Percentiles rank a stretch among this genome's conserved stretches.
phyloP scores from a whole-genome alignment of 2,113 vertebrate species.

The Thomomys bottae region DNA sequence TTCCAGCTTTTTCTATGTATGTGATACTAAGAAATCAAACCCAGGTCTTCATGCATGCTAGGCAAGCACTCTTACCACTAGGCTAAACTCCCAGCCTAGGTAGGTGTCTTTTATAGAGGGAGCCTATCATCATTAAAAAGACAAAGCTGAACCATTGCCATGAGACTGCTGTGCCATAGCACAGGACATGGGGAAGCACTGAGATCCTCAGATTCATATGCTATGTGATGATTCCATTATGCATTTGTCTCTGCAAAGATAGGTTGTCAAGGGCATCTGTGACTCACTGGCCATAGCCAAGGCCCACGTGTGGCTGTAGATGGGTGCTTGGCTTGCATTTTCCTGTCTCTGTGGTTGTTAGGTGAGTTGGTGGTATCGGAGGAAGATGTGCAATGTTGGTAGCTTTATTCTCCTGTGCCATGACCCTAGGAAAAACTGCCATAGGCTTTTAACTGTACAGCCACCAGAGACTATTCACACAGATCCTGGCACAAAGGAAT shows the following conservation, averaged over 20 bases:
- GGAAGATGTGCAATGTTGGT: neutral
- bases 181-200: rapidly evolving
- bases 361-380: neutral
- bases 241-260: neutral
- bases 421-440: neutral
- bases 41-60: too few species aligned
- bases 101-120: neutral
- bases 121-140: neutral
- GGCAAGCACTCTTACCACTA: too few species aligned
- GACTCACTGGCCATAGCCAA: neutral
- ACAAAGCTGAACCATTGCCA: neutral
- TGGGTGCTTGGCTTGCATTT: neutral
- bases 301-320: neutral
- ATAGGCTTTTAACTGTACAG: neutral
- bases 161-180: neutral
- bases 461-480: rapidly evolving
- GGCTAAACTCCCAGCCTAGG: too few species aligned
- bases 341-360: neutral
- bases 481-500: neutral
- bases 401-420: neutral
- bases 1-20: too few species aligned
- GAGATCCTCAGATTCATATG: neutral
- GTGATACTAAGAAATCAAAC: too few species aligned
- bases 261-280: neutral
- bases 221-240: rapidly evolving